Base-by-base conservation (phyloP, 2,113 vertebrate species). In the Sorex fumeus region DNA sequence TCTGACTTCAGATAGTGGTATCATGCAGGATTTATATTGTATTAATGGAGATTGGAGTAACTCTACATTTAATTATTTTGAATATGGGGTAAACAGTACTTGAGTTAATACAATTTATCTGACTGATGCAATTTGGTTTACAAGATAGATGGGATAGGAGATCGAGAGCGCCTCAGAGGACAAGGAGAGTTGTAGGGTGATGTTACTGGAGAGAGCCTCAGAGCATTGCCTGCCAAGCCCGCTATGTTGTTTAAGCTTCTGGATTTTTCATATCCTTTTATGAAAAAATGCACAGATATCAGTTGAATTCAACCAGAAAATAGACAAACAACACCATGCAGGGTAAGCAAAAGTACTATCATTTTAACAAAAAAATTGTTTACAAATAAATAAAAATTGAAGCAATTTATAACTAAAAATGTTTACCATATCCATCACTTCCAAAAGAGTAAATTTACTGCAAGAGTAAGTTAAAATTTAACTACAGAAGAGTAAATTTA, bases 181-280 rank as follows among this genome's bases (percentile, higher is more conserved):
- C 98, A 99, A 97, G 99, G 99, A 87, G 99, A 99, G 98, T 97
- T 98, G 97, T 99, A 99, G 94, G 99, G 99, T 96, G 99, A 99
- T 97, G 98, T 98, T 96, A 99, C 98, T 96, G 99, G 99, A 98
- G 99, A 99, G 96, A 99, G 98, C 97, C 98, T 98, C 98, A 99
- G 98, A 97, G 99, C 95, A 98, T 98, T 99, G 98, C 98, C 98
- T 97, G 98, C 97, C 98, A 99, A 96, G 98, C 98, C 98, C 93
- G 98, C 98, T 98, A 99, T 99, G 99, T 99, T 99, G 99, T 98
- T 99, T 99, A 99, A 98, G 97, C 99, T 99, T 98, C 98, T 97
- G 96, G 99, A 99, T 98, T 99, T 99, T 98, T 99, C 99, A 96
- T 98, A 99, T 97, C 98, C 99, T 99, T 99, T 98, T 95, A 98